Conservation (phyloP, 2,888 invertebrate species). For the Polydrusus cervinus region DNA sequence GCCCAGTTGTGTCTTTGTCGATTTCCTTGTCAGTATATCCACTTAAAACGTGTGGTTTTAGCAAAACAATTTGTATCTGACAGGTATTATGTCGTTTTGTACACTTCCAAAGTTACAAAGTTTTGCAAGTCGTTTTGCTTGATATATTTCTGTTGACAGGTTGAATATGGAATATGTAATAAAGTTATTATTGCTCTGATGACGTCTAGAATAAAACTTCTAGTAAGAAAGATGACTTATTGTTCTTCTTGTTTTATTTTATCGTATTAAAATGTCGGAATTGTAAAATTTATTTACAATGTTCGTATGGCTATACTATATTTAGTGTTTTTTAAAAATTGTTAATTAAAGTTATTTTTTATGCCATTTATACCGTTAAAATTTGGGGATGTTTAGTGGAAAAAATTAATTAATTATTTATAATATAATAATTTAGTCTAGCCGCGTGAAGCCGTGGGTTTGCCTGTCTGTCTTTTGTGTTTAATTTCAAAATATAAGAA, state of each 20-base stretch:
- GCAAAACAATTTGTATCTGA: constrained; percentile 43
- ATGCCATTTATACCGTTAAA: too few relatives aligned
- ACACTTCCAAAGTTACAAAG: constrained; percentile 43
- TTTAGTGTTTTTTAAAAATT: too few relatives aligned
- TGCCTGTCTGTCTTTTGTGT: too few relatives aligned
- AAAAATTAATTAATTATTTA: too few relatives aligned
- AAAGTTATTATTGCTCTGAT: constrained; percentile 35
- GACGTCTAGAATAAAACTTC: constrained; percentile 30
- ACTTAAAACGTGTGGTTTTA: constrained; percentile 28
- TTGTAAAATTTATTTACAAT: background rate
- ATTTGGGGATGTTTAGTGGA: too few relatives aligned
- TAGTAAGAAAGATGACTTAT: background rate
- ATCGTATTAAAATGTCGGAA: background rate
- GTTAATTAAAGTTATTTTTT: too few relatives aligned
- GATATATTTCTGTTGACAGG: constrained; percentile 45
- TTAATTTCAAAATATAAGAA: too few relatives aligned
- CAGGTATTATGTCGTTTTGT: constrained; percentile 41
- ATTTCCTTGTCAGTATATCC: background rate
- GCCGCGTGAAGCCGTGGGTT: too few relatives aligned
- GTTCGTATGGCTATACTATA: too few relatives aligned
- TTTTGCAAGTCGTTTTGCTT: constrained; percentile 44
- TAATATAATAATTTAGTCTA: too few relatives aligned
- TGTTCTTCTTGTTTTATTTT: background rate
- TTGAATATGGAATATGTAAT: constrained; percentile 29
- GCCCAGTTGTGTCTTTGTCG: too few relatives aligned